Evolutionary conservation across 2,113 vertebrate species (phyloP).

Genomic region (Phodopus roborovskii): DNA sequence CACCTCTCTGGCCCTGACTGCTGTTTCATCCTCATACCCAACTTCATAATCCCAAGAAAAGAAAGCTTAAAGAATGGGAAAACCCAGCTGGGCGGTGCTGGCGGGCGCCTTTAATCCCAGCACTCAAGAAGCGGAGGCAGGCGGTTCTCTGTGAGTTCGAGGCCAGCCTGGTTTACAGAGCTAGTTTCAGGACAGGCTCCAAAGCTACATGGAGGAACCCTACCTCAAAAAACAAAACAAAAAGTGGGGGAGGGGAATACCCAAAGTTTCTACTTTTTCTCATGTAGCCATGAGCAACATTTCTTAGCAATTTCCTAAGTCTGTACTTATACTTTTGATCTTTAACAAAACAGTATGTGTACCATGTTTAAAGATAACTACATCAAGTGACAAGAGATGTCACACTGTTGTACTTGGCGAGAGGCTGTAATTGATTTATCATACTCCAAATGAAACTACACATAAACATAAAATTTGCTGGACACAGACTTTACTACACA

Average conservation of each 20-base stretch:
- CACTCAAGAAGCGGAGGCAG: no score
- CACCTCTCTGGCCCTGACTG: no score
- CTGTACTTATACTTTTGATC: slow-evolving; percentile 43
- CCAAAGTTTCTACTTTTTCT: slow-evolving; percentile 6
- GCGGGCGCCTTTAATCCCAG: no score
- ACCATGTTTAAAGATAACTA: background rate
- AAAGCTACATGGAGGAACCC: no score
- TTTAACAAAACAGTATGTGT: background rate
- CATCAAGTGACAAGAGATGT: background rate
- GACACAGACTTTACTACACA: slow-evolving; percentile 48
- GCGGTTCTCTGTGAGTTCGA: no score
- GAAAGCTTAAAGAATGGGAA: background rate
- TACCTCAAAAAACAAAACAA: no score
- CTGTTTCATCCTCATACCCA: background rate
- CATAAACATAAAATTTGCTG: slow-evolving; percentile 43
- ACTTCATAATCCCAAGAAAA: slow-evolving; percentile 36
- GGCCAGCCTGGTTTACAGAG: no score
- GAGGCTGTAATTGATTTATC: slow-evolving; percentile 35
- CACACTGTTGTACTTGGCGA: background rate
- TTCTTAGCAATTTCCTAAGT: slow-evolving; percentile 15
- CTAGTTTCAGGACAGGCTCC: no score
- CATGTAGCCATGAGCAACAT: background rate
- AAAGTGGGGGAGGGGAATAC: no score
- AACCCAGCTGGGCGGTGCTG: background rate
- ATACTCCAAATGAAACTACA: slow-evolving; percentile 54